phyloP scores from a whole-genome alignment of 2,113 vertebrate genomes.

The Phylloscopus trochiloides region DNA sequence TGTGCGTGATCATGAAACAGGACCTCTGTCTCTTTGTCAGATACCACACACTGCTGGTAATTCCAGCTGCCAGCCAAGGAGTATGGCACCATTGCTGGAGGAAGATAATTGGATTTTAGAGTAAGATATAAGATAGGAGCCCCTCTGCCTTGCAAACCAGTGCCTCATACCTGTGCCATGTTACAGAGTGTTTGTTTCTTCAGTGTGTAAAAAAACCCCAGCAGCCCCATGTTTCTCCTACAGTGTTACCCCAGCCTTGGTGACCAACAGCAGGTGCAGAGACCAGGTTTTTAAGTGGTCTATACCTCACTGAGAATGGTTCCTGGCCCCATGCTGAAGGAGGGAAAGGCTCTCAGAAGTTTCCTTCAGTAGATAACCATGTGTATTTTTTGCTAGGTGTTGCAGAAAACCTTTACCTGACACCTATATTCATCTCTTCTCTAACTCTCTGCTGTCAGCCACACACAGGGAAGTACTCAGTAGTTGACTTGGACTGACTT shows the following conservation, averaged over 20 bases:
- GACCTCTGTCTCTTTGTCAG: background rate
- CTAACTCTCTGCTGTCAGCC: background rate
- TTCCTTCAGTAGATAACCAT: too few species aligned
- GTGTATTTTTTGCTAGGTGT: background rate
- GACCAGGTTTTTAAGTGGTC: background rate
- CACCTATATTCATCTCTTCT: background rate
- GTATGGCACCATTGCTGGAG: background rate
- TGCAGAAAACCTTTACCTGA: background rate
- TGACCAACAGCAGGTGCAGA: background rate
- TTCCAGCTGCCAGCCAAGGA: background rate
- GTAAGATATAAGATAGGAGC: background rate
- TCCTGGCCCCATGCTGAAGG: accelerated
- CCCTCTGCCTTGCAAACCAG: background rate
- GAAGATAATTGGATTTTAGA: background rate
- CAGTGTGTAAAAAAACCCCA: background rate
- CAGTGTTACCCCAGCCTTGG: background rate
- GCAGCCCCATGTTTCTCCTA: background rate
- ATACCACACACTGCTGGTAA: background rate
- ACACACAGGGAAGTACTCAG: background rate
- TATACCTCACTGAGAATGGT: background rate
- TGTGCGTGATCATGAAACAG: background rate
- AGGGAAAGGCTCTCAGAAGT: background rate
- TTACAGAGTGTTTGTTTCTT: background rate
- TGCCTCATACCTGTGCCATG: background rate
- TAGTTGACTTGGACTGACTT: background rate